Base-by-base conservation (phyloP, 2,888 invertebrate species). In the Ernsta delagoae region DNA sequence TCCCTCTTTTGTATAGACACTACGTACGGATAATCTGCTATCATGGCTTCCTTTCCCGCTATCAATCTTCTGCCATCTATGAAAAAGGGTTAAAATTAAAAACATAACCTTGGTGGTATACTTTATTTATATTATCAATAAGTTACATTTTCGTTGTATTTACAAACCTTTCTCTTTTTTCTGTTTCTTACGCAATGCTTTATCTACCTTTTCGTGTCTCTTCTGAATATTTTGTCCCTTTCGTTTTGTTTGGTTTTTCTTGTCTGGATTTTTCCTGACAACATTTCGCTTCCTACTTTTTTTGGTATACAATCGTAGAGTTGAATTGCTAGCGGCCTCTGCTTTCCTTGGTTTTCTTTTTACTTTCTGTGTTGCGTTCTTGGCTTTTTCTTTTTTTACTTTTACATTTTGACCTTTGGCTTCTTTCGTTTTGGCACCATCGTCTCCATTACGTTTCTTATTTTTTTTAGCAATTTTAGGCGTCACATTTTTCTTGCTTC, bases 1-100 rank as follows among this genome's bases (percentile, higher is more conserved):
- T 72, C 70, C 4, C 81, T 73, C 72, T 90, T 92, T 75, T 90
- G 91, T 43, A 93, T 89, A 4, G 92, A 90, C 12, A 92, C 84
- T 72, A 85, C 83, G 75, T 91, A 93, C 1, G 92, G 92, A 65
- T 87, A 92, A 53, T 89, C 83, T 60, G 86, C 87, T 54, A 90
- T 88, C 65, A 75, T 12, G 0, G 87, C 90, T 63, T 92, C 89
- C 69, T 75, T 81, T 6, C 81, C 87, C 4, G 85, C 82, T 71
- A 86, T 88, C 73, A 92, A 76, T 63, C 92, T 80, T 72, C 92
- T 81, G 59, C 77, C 75, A 70, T 72, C 74, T 72, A 69, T 64
- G 68, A 68, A 71, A 71, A 70, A 59, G 73, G 57, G 71, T 70
- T 65, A 6, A 75, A 76, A 77, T 73, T 70, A 74, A 72, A 71